These are phyloP conservation scores for Apostichopus japonicus DNA, from an alignment of 35 echinoderm and acorn worm genomes.

Conservation along the genomic window DNA sequence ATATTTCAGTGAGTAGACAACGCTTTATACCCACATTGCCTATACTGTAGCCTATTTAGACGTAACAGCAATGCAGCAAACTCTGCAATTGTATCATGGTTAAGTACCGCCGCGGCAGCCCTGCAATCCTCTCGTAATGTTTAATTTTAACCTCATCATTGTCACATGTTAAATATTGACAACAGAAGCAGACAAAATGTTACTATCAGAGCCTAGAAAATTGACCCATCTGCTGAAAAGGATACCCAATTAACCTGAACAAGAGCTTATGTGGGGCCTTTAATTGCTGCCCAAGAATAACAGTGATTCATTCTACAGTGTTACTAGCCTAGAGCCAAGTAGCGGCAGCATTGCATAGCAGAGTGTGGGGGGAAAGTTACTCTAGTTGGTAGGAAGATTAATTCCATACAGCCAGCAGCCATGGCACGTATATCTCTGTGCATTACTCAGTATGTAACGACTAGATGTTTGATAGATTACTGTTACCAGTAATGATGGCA, in stretches of 20 bases:
- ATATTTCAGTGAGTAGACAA: too few species aligned
- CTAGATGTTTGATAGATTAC: too few species aligned
- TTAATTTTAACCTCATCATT: background rate
- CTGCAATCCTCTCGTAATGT: background rate
- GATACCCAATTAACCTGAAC: slow-evolving; percentile 13
- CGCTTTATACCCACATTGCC: too few species aligned
- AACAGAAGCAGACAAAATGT: background rate
- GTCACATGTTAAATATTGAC: background rate
- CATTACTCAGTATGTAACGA: too few species aligned
- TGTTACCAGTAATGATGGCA: too few species aligned
- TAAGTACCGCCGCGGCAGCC: too few species aligned
- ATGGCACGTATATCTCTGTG: too few species aligned
- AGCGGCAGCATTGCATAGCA: background rate
- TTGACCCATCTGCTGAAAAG: background rate
- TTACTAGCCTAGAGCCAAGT: background rate
- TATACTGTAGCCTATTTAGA: too few species aligned
- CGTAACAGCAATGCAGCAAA: too few species aligned
- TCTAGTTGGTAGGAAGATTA: background rate
- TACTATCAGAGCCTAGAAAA: background rate
- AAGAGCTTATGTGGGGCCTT: slow-evolving; percentile 12
- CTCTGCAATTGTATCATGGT: too few species aligned
- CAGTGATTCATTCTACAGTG: background rate
- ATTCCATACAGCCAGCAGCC: too few species aligned
- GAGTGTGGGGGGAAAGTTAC: background rate
- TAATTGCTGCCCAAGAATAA: slow-evolving; percentile 5